Percentiles rank a stretch among this genome's conserved stretches.
Evolutionary conservation across 2,797 vertebrate genomes (phyloP).

Genomic region (Oryzias sinensis): DNA sequence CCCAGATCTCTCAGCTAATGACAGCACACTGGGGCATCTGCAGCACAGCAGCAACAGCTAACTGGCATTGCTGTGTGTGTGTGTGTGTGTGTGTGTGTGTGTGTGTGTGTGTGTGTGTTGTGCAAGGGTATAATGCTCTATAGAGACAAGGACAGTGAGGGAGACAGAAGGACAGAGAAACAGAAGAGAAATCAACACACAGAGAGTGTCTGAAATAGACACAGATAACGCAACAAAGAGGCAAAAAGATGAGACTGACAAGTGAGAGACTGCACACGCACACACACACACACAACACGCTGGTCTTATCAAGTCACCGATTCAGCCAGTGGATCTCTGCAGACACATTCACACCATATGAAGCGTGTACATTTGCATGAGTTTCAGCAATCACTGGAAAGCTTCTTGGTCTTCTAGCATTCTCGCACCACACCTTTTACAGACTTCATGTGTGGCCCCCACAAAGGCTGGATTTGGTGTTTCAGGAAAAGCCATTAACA

Average conservation of each 20-base stretch:
- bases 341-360: conserved; percentile 12
- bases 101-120: too few relatives aligned
- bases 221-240: conserved; percentile 67
- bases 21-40: conserved; percentile 75
- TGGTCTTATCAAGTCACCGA: conserved; percentile 25
- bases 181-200: conserved; percentile 52
- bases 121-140: conserved; percentile 49
- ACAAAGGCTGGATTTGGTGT: conserved; percentile 11
- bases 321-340: conserved; percentile 22
- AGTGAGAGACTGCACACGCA: conserved; percentile 36
- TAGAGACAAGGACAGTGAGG: conserved; percentile 61
- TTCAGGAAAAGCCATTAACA: conserved; percentile 3
- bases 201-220: conserved; percentile 68
- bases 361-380: conserved; percentile 8
- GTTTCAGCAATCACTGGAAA: conserved; percentile 10
- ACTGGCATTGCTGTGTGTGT: conserved; percentile 40
- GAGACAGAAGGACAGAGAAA: conserved; percentile 47
- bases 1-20: conserved; percentile 77
- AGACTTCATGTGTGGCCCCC: background rate
- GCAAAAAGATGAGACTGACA: conserved; percentile 54
- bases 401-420: conserved; percentile 7
- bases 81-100: conserved; percentile 17
- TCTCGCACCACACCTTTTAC: background rate
- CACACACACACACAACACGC: conserved; percentile 22
- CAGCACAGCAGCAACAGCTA: conserved; percentile 73